A percentile compares a stretch with the other conserved stretches of the same genome.
These are phyloP conservation scores for Sebastes variabilis DNA, from an alignment of 2,797 vertebrate species.

Conservation along the genomic window DNA sequence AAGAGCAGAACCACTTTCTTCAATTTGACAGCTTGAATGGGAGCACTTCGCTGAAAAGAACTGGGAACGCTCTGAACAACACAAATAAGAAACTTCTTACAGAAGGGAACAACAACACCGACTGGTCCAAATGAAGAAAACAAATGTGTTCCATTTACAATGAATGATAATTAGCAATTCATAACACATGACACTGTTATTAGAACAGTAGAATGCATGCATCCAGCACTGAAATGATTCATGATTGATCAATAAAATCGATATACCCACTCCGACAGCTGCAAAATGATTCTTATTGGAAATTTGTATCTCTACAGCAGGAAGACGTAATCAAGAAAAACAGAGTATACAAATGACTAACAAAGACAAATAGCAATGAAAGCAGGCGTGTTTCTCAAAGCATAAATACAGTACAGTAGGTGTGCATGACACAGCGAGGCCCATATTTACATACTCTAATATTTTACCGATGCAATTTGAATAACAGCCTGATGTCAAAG, in stretches of 20 bases:
- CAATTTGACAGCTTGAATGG: neutral
- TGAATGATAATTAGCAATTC: neutral
- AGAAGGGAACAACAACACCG: neutral
- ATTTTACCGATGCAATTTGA: neutral
- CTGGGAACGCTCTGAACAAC: neutral
- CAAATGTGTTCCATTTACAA: neutral
- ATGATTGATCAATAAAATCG: neutral
- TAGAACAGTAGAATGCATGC: neutral
- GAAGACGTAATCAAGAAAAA: neutral
- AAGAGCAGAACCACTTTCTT: neutral
- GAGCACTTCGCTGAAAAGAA: conserved; percentile 4
- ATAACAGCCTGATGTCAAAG: neutral
- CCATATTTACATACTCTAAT: neutral
- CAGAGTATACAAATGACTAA: neutral
- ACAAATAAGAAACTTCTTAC: neutral
- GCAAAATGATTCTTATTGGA: neutral
- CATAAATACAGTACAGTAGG: neutral
- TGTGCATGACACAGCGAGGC: neutral
- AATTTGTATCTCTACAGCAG: neutral
- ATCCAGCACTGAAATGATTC: neutral
- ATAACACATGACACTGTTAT: neutral
- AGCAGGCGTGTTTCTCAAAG: neutral
- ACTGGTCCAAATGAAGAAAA: neutral
- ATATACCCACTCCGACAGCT: neutral
- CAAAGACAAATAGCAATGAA: neutral